Evolutionary conservation across 1,140 invertebrate species (phyloP).

Genomic region (Penaeus indicus): DNA sequence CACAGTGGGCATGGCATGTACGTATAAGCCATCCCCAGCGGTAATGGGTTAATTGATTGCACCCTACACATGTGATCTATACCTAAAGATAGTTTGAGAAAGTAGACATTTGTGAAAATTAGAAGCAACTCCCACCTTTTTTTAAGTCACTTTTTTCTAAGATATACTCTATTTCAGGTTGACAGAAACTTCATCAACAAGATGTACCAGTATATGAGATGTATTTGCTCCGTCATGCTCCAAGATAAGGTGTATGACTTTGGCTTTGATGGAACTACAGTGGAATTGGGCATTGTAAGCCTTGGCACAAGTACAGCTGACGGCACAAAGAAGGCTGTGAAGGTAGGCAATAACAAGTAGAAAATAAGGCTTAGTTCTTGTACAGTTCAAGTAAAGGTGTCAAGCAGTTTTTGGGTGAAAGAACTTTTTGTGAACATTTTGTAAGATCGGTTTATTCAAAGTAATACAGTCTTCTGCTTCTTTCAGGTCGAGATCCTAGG

Average conservation of each 20-base stretch:
- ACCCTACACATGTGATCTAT: too few relatives aligned
- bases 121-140: neutral
- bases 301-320: slow-evolving; percentile 89
- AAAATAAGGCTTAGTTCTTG: neutral
- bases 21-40: too few relatives aligned
- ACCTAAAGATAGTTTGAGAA: too few relatives aligned
- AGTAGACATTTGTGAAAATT: too few relatives aligned
- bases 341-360: slow-evolving; percentile 68
- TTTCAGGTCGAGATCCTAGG: slow-evolving; percentile 91
- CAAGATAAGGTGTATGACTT: slow-evolving; percentile 67
- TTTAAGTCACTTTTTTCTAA: slow-evolving; percentile 18
- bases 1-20: too few relatives aligned
- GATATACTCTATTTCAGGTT: slow-evolving; percentile 45
- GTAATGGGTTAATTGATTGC: too few relatives aligned
- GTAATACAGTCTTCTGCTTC: neutral
- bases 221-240: slow-evolving; percentile 64
- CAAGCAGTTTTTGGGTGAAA: neutral
- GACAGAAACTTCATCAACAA: slow-evolving; percentile 60
- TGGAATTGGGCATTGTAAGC: slow-evolving; percentile 85
- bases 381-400: too few relatives aligned
- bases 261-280: slow-evolving; percentile 68
- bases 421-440: neutral
- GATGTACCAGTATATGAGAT: slow-evolving; percentile 61
- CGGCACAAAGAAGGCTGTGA: slow-evolving; percentile 78
- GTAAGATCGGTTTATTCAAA: neutral